These are phyloP conservation scores for Xestoiulus laeticollis DNA, from an alignment of 2,888 invertebrate species.

Conservation along the genomic window DNA sequence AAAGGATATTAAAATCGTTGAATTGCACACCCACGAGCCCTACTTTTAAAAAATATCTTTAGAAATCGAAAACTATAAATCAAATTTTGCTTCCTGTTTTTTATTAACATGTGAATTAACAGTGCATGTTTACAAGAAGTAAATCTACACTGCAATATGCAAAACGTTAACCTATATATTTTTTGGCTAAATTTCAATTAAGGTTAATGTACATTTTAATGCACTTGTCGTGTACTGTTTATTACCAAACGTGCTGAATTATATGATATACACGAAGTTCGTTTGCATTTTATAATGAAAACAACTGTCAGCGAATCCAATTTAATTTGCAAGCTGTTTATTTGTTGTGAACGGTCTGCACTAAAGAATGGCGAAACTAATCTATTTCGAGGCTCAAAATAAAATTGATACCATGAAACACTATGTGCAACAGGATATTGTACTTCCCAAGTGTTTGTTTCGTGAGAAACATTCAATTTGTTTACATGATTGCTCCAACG, in stretches of 20 bases:
- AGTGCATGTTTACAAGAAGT: background rate
- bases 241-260: constrained; percentile 4
- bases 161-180: background rate
- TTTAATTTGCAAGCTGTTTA: constrained; percentile 23
- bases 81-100: background rate
- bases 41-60: background rate
- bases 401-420: background rate
- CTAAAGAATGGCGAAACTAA: constrained; percentile 1
- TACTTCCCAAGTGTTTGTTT: background rate
- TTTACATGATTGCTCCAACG: background rate
- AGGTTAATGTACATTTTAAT: constrained; percentile 1
- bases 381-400: background rate
- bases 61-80: background rate
- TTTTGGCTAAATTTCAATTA: constrained; percentile 1
- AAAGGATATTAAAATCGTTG: background rate
- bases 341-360: background rate
- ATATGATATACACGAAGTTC: background rate
- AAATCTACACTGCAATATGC: background rate
- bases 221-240: background rate
- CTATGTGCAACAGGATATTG: background rate
- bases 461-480: background rate
- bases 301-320: background rate
- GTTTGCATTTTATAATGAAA: constrained; percentile 14
- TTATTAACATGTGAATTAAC: background rate
- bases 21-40: background rate